Base-by-base conservation (phyloP, 1,140 invertebrate species). In the Aethina tumida region DNA sequence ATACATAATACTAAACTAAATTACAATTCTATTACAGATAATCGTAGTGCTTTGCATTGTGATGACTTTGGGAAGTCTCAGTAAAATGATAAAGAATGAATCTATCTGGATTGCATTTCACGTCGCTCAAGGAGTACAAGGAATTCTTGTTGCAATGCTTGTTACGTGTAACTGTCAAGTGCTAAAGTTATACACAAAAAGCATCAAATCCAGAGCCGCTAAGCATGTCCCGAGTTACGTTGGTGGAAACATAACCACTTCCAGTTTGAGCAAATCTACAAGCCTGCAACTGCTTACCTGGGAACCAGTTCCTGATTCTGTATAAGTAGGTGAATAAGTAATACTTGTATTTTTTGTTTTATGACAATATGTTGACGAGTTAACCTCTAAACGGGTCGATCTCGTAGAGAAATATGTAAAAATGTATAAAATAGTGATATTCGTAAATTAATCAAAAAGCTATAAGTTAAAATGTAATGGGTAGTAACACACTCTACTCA, bases 91-190 rank as follows among this genome's bases (percentile, higher is more conserved):
- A 7, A 46, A 52, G 31, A 54, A 52, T 10, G 54, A 59, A n/a
- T 29, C 54, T 3, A 47, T 60, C 8, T 67, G 66, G 65, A 59
- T 67, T 22, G 54, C 59, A 8, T 71, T 66, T 53, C 64, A 68
- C 47, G 54, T 68, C 9, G 55, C 56, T 12, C 65, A 67, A 43
- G 58, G 58, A 5, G 52, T 69, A 46, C 68, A 78, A 62, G 76
- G 76, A 15, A 66, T 77, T 21, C 60, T 73, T 18, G 68, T 77
- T 6, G 70, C 76, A 2, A 56, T 79, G 40, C 66, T 73, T 33
- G 75, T 77, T 33, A 75, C 75, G 5, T 78, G 76, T 56, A 78
- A 78, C 56, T 77, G 73, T 55, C 66, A 69, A 53, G 68, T 61
- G 16, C 28, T 61, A 26, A 61, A 61, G 35, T 33, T 61, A 2